Evolutionary conservation across 2,888 invertebrate species (phyloP).

Genomic region (Clistopyga incitator): DNA sequence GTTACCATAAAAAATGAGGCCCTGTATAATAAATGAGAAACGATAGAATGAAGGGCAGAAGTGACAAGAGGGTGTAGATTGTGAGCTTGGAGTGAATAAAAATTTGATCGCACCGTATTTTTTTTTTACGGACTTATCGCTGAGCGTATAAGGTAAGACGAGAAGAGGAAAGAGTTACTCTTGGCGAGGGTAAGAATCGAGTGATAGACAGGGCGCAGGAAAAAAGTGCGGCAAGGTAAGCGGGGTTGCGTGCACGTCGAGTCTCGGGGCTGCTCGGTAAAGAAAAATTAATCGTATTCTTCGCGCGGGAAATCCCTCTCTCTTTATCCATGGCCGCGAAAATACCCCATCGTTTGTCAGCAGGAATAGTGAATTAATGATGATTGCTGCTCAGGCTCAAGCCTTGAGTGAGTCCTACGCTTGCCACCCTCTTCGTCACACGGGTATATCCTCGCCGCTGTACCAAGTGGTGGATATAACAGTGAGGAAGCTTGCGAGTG

Average conservation of each 20-base stretch:
- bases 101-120: constrained; percentile 39
- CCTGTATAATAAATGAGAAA: constrained; percentile 11
- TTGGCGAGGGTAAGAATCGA: constrained; percentile 14
- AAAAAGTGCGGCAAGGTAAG: constrained; percentile 75
- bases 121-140: constrained; percentile 1
- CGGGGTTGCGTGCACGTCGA: constrained; percentile 63
- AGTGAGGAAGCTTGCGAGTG: constrained; percentile 51
- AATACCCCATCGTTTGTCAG: constrained; percentile 82
- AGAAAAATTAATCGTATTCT: constrained; percentile 83
- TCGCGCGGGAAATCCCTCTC: constrained; percentile 78
- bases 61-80: constrained; percentile 61
- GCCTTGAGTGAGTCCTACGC: constrained; percentile 75
- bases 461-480: constrained; percentile 20
- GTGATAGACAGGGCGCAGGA: constrained; percentile 68
- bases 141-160: constrained; percentile 9
- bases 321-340: constrained; percentile 79
- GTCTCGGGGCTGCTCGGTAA: constrained; percentile 52
- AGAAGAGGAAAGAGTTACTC: constrained; percentile 19
- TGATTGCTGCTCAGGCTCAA: constrained; percentile 79
- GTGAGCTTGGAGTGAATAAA: constrained; percentile 5
- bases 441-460: constrained; percentile 31
- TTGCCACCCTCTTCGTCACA: constrained; percentile 72
- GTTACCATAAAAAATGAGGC: not conserved
- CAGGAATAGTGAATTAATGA: constrained; percentile 82
- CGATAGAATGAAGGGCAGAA: constrained; percentile 37